phyloP scores from a whole-genome alignment of 2,888 invertebrate genomes.

The Arctia plantaginis region DNA sequence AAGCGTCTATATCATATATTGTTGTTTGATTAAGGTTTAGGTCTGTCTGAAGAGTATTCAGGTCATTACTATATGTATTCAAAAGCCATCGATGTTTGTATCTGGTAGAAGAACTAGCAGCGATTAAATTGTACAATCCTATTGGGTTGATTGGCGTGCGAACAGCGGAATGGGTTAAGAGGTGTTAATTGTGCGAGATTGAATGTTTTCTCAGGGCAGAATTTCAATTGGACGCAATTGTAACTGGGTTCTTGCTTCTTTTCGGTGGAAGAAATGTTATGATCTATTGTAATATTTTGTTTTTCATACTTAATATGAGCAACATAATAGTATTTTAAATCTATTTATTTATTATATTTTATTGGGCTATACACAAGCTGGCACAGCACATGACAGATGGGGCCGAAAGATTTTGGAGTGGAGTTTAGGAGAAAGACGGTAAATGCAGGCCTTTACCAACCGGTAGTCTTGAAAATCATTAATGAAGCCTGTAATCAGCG shows the following conservation, averaged over 20 bases:
- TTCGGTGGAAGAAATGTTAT: slow-evolving; percentile 34
- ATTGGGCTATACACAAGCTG: background rate
- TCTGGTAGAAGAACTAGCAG: slow-evolving; percentile 48
- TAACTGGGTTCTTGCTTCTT: slow-evolving; percentile 44
- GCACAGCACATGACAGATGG: background rate
- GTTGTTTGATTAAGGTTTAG: background rate
- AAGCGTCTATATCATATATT: background rate
- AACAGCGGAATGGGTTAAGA: slow-evolving; percentile 85
- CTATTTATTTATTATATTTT: background rate
- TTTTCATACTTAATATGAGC: background rate
- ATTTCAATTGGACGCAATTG: slow-evolving; percentile 85
- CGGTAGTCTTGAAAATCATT: too few species aligned
- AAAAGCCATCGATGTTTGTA: slow-evolving; percentile 37
- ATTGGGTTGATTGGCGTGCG: slow-evolving; percentile 82
- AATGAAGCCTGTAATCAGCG: too few species aligned
- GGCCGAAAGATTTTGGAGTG: too few species aligned
- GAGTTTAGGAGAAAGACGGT: background rate
- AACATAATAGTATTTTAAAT: background rate
- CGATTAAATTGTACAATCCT: slow-evolving; percentile 72
- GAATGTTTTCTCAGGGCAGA: slow-evolving; percentile 86
- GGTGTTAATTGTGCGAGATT: slow-evolving; percentile 87
- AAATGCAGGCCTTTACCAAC: background rate
- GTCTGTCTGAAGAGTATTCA: background rate
- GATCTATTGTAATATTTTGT: slow-evolving; percentile 20
- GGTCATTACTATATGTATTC: background rate